Evolutionary conservation across 2,797 vertebrate genomes (phyloP).

Genomic region (Xerus rutilus): DNA sequence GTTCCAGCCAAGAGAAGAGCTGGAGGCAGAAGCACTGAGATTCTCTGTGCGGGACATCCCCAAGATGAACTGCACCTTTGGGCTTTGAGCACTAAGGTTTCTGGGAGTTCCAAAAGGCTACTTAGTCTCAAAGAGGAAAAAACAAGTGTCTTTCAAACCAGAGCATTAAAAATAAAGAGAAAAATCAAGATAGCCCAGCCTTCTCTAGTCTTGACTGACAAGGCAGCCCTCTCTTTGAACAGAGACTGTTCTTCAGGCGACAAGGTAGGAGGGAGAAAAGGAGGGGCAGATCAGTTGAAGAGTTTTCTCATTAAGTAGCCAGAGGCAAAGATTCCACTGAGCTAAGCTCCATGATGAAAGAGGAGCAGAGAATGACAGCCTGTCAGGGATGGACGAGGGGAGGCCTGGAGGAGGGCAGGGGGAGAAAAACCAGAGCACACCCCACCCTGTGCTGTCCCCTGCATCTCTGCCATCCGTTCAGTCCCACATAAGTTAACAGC

Average conservation of each 20-base stretch:
- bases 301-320: constrained; percentile 72
- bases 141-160: not conserved
- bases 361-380: constrained; percentile 50
- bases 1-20: not conserved
- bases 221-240: constrained; percentile 64
- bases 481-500: not conserved
- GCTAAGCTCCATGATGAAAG: constrained; percentile 79
- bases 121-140: not conserved
- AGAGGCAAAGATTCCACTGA: constrained; percentile 81
- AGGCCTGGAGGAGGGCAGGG: not conserved
- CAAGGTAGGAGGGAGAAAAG: not conserved
- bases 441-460: accelerated
- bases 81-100: not conserved
- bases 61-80: not conserved
- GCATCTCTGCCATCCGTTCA: not conserved
- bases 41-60: not conserved
- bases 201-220: constrained; percentile 71
- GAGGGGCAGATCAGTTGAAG: constrained; percentile 1
- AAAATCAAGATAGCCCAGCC: not conserved
- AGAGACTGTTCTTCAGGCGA: constrained; percentile 37
- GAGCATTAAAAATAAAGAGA: not conserved
- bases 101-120: not conserved
- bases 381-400: not conserved
- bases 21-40: not conserved
- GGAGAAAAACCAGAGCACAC: not conserved